These are phyloP conservation scores for Gymnocheta viridis DNA, from an alignment of 2,888 invertebrate genomes.

Conservation along the genomic window DNA sequence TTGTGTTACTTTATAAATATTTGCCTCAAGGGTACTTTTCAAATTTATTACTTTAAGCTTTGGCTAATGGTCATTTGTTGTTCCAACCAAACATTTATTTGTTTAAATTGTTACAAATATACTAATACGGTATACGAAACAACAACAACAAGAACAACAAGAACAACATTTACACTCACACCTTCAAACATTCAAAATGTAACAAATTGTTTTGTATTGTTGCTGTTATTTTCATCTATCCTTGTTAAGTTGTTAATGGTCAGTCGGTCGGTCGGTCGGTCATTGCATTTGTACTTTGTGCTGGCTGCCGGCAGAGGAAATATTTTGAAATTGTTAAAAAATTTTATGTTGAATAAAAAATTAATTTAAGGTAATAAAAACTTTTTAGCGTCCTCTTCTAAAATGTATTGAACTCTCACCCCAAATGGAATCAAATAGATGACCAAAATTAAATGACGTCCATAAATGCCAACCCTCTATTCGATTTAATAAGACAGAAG, in stretches of 20 bases:
- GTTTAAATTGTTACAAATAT: conserved; percentile 60
- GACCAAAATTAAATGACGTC: not conserved
- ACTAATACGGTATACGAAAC: conserved; percentile 21
- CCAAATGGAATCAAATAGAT: not conserved
- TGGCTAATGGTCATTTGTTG: conserved; percentile 72
- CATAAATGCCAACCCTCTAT: not conserved
- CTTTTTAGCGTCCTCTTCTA: conserved; percentile 16
- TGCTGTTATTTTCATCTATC: conserved; percentile 28
- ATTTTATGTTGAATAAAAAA: conserved; percentile 11
- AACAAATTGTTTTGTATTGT: conserved; percentile 51
- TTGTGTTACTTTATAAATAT: conserved; percentile 72
- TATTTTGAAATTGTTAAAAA: conserved; percentile 55
- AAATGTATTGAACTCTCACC: not conserved
- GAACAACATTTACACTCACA: conserved; percentile 5
- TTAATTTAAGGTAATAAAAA: conserved; percentile 44
- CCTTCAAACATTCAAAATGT: conserved; percentile 14
- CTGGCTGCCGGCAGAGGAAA: conserved; percentile 41
- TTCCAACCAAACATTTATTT: conserved; percentile 62
- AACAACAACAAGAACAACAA: conserved; percentile 7
- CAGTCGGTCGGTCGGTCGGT: not conserved
- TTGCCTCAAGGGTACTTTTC: conserved; percentile 79
- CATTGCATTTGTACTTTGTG: conserved; percentile 18
- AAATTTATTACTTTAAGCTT: conserved; percentile 77
- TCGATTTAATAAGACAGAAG: not conserved
- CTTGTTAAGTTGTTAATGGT: conserved; percentile 47